These are phyloP conservation scores for Geopemphigus sp. DNA, from an alignment of 1,140 invertebrate genomes.

Conservation along the genomic window DNA sequence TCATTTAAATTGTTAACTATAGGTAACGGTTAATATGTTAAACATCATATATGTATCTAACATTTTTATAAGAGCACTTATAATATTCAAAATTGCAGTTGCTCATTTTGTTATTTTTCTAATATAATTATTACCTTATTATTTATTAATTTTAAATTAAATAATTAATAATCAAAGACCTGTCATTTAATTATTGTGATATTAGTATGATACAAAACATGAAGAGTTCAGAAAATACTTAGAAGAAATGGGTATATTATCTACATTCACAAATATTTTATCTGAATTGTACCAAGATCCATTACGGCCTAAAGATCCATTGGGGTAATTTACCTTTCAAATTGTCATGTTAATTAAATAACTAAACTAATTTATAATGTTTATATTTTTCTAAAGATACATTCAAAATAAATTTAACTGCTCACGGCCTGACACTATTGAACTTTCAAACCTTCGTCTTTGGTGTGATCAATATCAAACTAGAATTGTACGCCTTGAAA, in stretches of 20 bases:
- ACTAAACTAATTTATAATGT: not conserved
- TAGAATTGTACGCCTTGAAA: conserved; percentile 23
- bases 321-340: not conserved
- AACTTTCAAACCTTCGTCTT: conserved; percentile 29
- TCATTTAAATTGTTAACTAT: too few species aligned
- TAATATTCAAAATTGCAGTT: too few species aligned
- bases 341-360: not conserved
- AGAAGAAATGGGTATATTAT: conserved; percentile 29
- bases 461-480: conserved; percentile 39
- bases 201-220: conserved; percentile 29
- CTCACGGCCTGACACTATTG: conserved; percentile 4
- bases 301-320: conserved; percentile 22
- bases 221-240: conserved; percentile 47
- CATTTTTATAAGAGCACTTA: too few species aligned
- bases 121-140: too few species aligned
- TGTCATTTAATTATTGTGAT: not conserved
- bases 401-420: conserved; percentile 6
- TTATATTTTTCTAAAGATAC: conserved; percentile 19
- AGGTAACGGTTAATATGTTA: too few species aligned
- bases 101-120: too few species aligned
- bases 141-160: too few species aligned
- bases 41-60: too few species aligned
- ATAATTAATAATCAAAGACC: too few species aligned
- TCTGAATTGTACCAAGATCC: conserved; percentile 41
- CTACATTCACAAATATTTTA: conserved; percentile 37